These are phyloP conservation scores for Rhorus exstirpatorius DNA, from an alignment of 2,888 invertebrate genomes.

Conservation along the genomic window DNA sequence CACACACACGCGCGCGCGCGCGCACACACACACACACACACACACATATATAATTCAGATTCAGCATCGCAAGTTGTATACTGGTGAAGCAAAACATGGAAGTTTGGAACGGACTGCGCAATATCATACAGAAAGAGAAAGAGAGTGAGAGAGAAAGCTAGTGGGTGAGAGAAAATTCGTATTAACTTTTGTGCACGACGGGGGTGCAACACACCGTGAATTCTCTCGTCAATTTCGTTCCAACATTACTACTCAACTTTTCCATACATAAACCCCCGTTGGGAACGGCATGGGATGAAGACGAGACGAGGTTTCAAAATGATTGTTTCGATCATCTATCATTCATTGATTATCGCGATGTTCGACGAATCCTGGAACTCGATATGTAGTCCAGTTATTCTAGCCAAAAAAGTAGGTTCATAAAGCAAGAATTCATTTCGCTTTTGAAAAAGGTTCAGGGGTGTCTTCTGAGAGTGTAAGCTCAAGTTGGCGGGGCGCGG, in stretches of 20 bases:
- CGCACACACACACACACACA: background rate
- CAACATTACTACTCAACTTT: slow-evolving; percentile 40
- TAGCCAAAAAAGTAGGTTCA: too few species aligned
- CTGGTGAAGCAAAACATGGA: slow-evolving; percentile 18
- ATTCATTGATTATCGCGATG: background rate
- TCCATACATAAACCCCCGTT: background rate
- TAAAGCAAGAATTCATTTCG: too few species aligned
- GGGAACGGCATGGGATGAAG: background rate
- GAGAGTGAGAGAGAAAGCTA: slow-evolving; percentile 8
- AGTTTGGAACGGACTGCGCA: slow-evolving; percentile 39
- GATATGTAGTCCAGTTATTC: too few species aligned
- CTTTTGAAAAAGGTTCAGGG: too few species aligned
- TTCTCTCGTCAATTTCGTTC: slow-evolving; percentile 51
- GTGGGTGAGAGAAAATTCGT: slow-evolving; percentile 35
- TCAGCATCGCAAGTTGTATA: background rate
- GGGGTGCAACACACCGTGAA: slow-evolving; percentile 34
- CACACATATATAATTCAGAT: background rate
- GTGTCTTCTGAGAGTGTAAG: too few species aligned
- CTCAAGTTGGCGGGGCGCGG: too few species aligned
- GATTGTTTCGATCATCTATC: slow-evolving; percentile 28
- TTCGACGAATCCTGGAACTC: too few species aligned
- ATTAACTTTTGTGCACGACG: slow-evolving; percentile 56
- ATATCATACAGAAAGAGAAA: slow-evolving; percentile 10
- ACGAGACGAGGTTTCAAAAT: background rate
- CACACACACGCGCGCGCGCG: background rate